Percentiles rank a stretch among this genome's conserved stretches.
These are phyloP conservation scores for Corythornis leucogaster DNA, from an alignment of 2,797 vertebrate species.

Conservation along the genomic window DNA sequence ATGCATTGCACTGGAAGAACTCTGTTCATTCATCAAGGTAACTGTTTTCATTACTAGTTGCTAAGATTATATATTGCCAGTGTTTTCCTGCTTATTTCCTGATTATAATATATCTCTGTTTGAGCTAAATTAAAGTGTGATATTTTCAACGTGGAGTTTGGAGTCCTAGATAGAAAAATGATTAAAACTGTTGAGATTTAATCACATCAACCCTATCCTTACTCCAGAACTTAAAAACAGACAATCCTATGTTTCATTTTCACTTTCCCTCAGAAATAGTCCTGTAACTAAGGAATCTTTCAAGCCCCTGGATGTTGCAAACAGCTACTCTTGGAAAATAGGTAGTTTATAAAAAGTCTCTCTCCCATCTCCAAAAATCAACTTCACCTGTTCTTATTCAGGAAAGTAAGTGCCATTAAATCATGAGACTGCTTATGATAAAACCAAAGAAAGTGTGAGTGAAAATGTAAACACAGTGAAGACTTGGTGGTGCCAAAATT, in stretches of 20 bases:
- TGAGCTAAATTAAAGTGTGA: background rate
- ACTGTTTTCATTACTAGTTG: background rate
- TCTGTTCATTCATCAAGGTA: background rate
- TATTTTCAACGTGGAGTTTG: background rate
- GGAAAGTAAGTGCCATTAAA: slow-evolving; percentile 31
- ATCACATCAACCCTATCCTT: background rate
- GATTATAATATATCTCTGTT: background rate
- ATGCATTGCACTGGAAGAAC: background rate
- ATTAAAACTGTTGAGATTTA: background rate
- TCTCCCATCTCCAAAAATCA: background rate
- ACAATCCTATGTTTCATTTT: background rate
- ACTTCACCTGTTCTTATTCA: slow-evolving; percentile 2
- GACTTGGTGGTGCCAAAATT: slow-evolving; percentile 50
- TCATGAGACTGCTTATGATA: slow-evolving; percentile 46
- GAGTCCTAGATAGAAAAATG: background rate
- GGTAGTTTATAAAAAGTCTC: background rate
- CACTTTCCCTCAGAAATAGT: background rate
- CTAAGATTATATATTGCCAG: background rate
- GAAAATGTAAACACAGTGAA: slow-evolving; percentile 55
- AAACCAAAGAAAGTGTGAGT: slow-evolving; percentile 61
- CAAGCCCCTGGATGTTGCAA: background rate
- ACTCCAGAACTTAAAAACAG: background rate
- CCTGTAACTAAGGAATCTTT: background rate
- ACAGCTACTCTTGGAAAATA: background rate
- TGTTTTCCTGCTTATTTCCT: background rate